Percentiles rank a stretch among this genome's conserved stretches.
phyloP scores from a whole-genome alignment of 1,140 invertebrate species.

The Magallana gigas region DNA sequence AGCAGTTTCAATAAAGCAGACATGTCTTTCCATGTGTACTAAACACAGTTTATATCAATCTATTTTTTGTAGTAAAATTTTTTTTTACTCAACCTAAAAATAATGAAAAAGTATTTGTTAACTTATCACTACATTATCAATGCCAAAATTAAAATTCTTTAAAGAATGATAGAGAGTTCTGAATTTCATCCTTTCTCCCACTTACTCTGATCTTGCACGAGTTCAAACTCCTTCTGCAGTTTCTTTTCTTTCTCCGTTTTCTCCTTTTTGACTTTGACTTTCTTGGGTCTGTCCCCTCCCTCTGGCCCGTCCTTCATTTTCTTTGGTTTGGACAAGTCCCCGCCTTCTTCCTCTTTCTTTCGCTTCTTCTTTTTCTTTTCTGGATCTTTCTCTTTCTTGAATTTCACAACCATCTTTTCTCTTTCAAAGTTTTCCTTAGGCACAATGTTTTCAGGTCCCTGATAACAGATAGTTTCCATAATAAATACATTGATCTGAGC shows the following conservation, averaged over 20 bases:
- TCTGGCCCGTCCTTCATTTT: constrained; percentile 57
- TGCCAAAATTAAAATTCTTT: no score
- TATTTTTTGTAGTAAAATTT: no score
- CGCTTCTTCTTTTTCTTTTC: constrained; percentile 58
- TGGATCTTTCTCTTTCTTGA: constrained; percentile 56
- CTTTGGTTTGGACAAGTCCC: constrained; percentile 56
- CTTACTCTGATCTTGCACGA: constrained; percentile 45
- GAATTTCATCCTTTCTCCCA: not conserved
- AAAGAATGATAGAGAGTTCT: no score
- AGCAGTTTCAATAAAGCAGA: not conserved
- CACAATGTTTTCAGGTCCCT: constrained; percentile 49
- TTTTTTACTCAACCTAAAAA: no score
- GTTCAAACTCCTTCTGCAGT: constrained; percentile 62
- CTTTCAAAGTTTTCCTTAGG: constrained; percentile 49
- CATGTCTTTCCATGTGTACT: no score
- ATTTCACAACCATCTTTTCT: constrained; percentile 54
- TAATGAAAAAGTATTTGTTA: no score
- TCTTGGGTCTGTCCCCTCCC: constrained; percentile 47
- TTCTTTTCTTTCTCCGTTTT: constrained; percentile 70
- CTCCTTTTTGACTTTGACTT: constrained; percentile 67
- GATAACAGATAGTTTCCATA: not conserved
- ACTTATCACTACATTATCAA: no score
- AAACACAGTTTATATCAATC: no score
- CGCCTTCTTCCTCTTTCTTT: constrained; percentile 46
- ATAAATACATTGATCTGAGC: not conserved